Percentiles rank a stretch among this genome's conserved stretches.
Evolutionary conservation across 2,888 invertebrate genomes (phyloP).

Genomic region (Stenodema calcarata): DNA sequence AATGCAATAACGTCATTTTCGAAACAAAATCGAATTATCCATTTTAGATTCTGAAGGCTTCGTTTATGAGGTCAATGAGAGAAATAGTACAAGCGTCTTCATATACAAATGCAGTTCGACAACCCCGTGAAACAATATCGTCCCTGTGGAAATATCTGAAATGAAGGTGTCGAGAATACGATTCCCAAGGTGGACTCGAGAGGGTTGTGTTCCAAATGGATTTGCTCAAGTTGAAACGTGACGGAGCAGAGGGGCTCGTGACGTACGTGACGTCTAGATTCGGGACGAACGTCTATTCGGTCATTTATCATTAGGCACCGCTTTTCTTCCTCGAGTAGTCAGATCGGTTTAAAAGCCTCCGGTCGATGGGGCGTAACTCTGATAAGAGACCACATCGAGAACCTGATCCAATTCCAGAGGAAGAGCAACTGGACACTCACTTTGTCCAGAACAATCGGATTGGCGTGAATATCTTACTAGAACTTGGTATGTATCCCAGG

Average conservation of each 20-base stretch:
- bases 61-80: too few relatives aligned
- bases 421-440: background rate
- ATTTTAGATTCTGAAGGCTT: too few relatives aligned
- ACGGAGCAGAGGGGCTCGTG: background rate
- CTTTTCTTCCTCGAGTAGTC: background rate
- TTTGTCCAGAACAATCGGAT: too few relatives aligned
- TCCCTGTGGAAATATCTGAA: background rate
- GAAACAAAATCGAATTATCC: too few relatives aligned
- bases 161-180: background rate
- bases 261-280: conserved; percentile 1
- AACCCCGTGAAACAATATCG: too few relatives aligned
- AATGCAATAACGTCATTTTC: too few relatives aligned
- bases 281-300: background rate
- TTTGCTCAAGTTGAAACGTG: background rate
- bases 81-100: too few relatives aligned
- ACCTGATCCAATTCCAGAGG: background rate
- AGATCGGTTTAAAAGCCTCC: background rate
- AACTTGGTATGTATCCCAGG: too few relatives aligned
- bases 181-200: background rate
- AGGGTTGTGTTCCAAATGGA: background rate
- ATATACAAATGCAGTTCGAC: too few relatives aligned
- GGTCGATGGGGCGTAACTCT: background rate
- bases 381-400: background rate
- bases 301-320: background rate
- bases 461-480: too few relatives aligned